These are phyloP conservation scores for Spilosoma lubricipeda DNA, from an alignment of 2,888 invertebrate genomes.

Conservation along the genomic window DNA sequence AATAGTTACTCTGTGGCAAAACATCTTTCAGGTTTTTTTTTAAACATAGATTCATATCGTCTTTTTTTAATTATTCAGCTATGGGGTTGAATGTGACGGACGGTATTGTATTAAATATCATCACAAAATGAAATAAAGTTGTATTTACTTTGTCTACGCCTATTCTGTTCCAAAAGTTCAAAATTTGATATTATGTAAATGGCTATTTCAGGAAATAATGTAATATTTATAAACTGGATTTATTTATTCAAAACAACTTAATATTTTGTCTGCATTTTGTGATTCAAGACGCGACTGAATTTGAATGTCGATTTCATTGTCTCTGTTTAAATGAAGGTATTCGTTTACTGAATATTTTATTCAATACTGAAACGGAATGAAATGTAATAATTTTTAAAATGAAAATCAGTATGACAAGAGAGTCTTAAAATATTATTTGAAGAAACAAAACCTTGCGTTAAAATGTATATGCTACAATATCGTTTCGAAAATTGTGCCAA, in stretches of 20 bases:
- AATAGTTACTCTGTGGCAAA: no score
- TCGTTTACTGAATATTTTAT: constrained; percentile 18
- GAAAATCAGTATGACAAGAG: background rate
- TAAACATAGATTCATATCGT: no score
- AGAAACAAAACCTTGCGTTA: background rate
- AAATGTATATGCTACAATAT: background rate
- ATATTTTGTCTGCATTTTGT: constrained; percentile 35
- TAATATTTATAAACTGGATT: constrained; percentile 19
- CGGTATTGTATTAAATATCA: no score
- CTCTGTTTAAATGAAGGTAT: constrained; percentile 14
- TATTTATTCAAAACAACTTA: constrained; percentile 33
- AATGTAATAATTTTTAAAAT: background rate
- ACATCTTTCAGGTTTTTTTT: no score
- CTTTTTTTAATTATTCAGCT: no score
- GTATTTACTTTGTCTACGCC: no score
- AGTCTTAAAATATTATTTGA: background rate
- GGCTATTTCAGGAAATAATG: background rate
- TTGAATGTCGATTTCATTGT: constrained; percentile 17
- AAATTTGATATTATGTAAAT: no score
- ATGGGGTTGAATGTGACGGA: no score
- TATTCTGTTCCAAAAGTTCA: no score
- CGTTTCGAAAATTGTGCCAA: background rate
- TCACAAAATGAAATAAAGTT: no score
- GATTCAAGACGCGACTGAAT: constrained; percentile 33
- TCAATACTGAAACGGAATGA: background rate